Conservation (phyloP, 1,140 invertebrate species). For the Hetaerina americana region DNA sequence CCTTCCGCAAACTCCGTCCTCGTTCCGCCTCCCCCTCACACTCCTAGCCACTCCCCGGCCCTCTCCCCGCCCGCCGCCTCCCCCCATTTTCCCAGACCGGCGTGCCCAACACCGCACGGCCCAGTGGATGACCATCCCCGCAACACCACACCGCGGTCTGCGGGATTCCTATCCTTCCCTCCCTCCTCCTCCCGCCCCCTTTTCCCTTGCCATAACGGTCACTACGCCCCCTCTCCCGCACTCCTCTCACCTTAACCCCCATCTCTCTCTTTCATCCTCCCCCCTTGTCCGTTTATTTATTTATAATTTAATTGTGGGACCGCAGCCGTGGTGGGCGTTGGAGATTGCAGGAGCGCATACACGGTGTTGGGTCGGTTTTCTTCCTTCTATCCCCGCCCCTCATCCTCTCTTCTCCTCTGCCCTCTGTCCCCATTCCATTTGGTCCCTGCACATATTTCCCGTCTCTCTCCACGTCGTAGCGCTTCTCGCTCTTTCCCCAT, state of each 20-base stretch:
- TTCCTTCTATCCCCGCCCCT: neutral
- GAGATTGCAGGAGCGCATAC: neutral
- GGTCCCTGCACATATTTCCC: neutral
- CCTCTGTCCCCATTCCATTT: neutral
- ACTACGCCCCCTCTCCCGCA: neutral
- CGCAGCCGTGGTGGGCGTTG: neutral
- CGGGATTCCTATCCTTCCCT: neutral
- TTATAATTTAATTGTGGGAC: neutral
- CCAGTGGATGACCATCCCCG: neutral
- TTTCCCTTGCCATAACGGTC: neutral
- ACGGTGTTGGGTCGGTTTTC: neutral
- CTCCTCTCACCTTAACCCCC: neutral
- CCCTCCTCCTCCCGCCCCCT: neutral
- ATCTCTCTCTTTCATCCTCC: neutral
- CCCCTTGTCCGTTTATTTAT: conserved; percentile 1
- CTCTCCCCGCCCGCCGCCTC: neutral
- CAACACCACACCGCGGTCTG: neutral
- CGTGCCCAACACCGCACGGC: neutral
- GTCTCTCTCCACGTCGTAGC: too few species aligned
- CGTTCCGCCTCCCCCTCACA: neutral
- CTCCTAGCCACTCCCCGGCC: neutral
- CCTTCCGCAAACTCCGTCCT: neutral
- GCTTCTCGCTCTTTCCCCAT: too few species aligned
- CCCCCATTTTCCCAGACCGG: neutral
- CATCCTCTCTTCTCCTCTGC: neutral